Conservation (phyloP, 2,113 vertebrate genomes). For the Engystomops pustulosus region DNA sequence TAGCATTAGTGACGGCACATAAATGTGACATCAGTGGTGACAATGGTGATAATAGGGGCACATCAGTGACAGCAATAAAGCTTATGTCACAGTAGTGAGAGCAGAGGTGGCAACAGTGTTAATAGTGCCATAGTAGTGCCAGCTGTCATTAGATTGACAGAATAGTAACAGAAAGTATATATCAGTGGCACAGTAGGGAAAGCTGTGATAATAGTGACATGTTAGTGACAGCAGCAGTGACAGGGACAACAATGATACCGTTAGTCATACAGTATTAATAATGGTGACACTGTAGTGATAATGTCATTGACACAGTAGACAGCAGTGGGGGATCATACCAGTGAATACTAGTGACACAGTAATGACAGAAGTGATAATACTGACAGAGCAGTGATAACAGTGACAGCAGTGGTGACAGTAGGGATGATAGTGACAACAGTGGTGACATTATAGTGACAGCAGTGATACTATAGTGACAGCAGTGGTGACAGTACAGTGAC, state of each 20-base stretch:
- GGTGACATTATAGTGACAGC: no score
- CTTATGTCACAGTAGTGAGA: neutral
- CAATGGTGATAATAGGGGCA: neutral
- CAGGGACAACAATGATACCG: neutral
- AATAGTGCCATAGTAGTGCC: neutral
- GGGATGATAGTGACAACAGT: neutral
- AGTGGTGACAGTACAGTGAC: neutral
- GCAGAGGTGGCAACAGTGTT: neutral
- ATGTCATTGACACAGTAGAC: no score
- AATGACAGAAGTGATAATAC: neutral
- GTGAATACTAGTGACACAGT: neutral
- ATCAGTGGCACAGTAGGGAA: no score
- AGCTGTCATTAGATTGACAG: neutral
- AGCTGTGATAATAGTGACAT: neutral
- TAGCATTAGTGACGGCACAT: no score
- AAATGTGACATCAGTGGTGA: neutral
- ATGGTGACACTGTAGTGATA: no score
- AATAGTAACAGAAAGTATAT: no score
- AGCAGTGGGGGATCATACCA: no score
- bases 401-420: neutral
- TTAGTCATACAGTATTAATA: no score
- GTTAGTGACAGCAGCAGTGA: neutral
- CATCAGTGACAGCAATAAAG: neutral
- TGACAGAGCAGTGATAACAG: neutral
- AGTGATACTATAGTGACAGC: no score